Evolutionary conservation across 1,140 invertebrate genomes (phyloP), one percentile per base, ranked within the genome.

Genomic region (Cataglyphis hispanica): DNA sequence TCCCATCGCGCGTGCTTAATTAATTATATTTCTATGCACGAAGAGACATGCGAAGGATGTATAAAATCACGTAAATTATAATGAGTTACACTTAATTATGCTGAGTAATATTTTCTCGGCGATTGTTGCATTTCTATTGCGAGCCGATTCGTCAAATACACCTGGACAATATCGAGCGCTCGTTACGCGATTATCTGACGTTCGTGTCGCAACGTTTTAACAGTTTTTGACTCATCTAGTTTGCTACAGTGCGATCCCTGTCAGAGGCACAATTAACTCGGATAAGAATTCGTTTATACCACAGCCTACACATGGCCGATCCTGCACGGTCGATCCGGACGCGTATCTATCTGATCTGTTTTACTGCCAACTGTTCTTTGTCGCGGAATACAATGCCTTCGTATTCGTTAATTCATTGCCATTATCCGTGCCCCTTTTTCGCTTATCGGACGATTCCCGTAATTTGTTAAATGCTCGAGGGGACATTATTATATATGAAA

Each of bases 201-300:
- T 76, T 76, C 13, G 43, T 74, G 60, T 87, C 56, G 74, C 70
- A 66, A 43, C 69, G 69, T 89, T 60, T 89, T 83, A 87, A 87
- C 78, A 86, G 78, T 84, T 78, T 84, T 90, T 87, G 89, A 89
- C 86, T 90, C 89, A 90, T 90, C 84, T 61, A 43, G 37, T 58
- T 74, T 13, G n/a, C 8, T 50, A 22, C 37, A 46, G 25, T 40
- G n/a, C 66, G 66, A 3, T 90, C 69, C 58, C 63, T 34, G 50
- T 50, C 2, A 16, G 43, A 60, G 27, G 10, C 53, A 53, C 85
- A 86, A 91, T 91, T 84, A 83, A 90, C 75, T 72, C 43, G 69
- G 87, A 91, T 91, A 90, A 90, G 87, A 89, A 89, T 89, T 85
- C 31, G 46, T 83, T 60, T 46, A 72, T 61, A 19, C 19, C 13